phyloP scores from a whole-genome alignment of 2,113 vertebrate genomes.

The Octodon degus region DNA sequence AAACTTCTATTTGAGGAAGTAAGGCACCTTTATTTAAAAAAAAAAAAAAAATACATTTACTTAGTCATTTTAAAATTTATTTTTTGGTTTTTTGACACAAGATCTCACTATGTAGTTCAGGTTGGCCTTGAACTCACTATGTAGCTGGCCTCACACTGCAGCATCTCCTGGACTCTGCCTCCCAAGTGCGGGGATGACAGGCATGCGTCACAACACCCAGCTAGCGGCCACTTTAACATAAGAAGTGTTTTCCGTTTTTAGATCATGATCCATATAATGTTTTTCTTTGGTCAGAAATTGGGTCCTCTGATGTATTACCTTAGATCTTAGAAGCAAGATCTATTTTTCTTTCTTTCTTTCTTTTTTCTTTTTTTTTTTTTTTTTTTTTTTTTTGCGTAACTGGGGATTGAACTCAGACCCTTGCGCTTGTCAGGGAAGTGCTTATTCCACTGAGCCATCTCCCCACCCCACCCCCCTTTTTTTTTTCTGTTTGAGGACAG shows the following conservation, averaged over 20 bases:
- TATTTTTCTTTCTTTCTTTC: neutral
- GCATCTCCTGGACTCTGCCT: neutral
- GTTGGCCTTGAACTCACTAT: too few species aligned
- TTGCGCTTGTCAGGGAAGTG: too few species aligned
- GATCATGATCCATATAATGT: neutral
- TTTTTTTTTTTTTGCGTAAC: too few species aligned
- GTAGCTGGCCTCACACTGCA: neutral
- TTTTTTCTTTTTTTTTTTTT: neutral
- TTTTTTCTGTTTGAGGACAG: neutral
- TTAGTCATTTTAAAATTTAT: neutral
- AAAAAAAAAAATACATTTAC: neutral
- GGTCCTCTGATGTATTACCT: neutral
- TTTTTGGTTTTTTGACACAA: neutral
- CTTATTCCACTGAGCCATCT: too few species aligned
- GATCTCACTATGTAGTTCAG: neutral
- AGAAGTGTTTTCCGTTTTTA: neutral
- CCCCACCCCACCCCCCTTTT: neutral
- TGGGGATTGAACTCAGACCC: too few species aligned
- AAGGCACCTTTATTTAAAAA: neutral
- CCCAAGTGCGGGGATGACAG: neutral
- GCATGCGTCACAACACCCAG: neutral
- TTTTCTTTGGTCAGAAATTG: conserved; percentile 16
- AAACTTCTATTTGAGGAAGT: neutral
- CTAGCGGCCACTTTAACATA: neutral
- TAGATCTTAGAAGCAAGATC: neutral